Conservation (phyloP, 2,113 vertebrate species). For the Corapipo altera region DNA sequence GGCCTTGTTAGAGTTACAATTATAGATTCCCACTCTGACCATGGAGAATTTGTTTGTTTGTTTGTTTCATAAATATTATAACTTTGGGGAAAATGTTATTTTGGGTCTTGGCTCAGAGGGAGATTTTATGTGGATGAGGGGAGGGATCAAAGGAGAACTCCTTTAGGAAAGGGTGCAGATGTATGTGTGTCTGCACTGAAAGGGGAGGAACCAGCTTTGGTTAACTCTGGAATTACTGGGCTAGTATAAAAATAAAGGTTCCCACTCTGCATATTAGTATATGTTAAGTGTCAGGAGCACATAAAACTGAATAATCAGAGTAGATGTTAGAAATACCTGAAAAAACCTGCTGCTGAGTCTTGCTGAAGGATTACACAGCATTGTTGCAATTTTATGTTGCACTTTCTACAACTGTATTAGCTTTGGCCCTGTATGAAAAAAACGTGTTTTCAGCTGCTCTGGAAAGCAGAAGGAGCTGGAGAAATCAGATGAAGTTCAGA, state of each 20-base stretch:
- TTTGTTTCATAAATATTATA: neutral
- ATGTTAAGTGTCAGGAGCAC: neutral
- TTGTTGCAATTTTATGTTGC: neutral
- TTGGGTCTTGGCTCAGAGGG: neutral
- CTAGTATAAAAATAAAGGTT: neutral
- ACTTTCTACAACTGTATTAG: neutral
- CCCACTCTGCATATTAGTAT: neutral
- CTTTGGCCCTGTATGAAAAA: neutral
- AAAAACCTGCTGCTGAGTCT: neutral
- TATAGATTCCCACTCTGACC: neutral
- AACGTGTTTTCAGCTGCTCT: neutral
- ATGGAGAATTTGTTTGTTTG: neutral
- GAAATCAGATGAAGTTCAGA: neutral
- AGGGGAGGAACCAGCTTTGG: neutral
- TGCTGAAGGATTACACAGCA: neutral
- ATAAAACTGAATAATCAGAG: neutral
- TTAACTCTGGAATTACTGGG: neutral
- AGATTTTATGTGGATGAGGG: neutral
- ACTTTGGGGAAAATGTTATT: conserved; percentile 53
- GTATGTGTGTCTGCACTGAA: neutral
- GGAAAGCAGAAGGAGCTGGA: neutral
- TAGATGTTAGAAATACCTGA: neutral
- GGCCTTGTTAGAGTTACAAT: neutral
- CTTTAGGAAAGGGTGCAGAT: neutral
- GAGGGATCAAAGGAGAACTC: neutral